Evolutionary conservation across 2,888 invertebrate species (phyloP), one percentile per base, ranked within the genome.

Genomic region (Chromoteleia sp.): DNA sequence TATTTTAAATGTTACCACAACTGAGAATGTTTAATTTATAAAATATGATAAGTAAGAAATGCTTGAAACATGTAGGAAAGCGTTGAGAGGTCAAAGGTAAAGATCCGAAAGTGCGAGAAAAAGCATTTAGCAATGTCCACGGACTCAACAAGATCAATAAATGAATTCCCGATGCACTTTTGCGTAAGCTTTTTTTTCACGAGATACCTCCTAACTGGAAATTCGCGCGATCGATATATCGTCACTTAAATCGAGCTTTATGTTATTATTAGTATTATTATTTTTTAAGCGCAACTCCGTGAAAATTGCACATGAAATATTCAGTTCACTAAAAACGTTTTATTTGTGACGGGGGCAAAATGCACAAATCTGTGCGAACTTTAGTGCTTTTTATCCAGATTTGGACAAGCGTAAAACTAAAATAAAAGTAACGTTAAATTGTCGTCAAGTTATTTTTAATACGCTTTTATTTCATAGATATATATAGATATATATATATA

Each of bases 151-250:
- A 59, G 56, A 71, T 71, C 71, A 59, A 71, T 59, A 70, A 56
- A 68, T 45, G 68, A 70, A 70, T 70, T 39, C 39, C 48, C n/a
- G 17, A 58, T 48, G 58, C 70, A 70, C 25, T 48, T 70, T 59
- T 58, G 58, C 58, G 56, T 70, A 19, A 56, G 41, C 48, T 45
- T 71, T 68, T 48, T 71, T 48, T 12, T 25, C 8, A 29, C 17
- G 19, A 17, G 36, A 65, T 39, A 39, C 36, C 70, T 45, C 8
- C 36, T 70, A 54, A 36, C 33, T 58, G 15, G 45, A 39, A 29
- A 39, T 58, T 33, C 21, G 21, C 21, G 3, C 17, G 14, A 71
- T 71, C 59, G 59, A 71, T 50, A 50, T 45, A 21, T 36, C 36
- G 17, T 29, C 54, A 7, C 29, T 29, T 41, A 30, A 54, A 67